A percentile compares a stretch with the other conserved stretches of the same genome.
These are phyloP conservation scores for Panagrolaimus sp. DNA, from an alignment of 1,140 invertebrate species.

Conservation along the genomic window DNA sequence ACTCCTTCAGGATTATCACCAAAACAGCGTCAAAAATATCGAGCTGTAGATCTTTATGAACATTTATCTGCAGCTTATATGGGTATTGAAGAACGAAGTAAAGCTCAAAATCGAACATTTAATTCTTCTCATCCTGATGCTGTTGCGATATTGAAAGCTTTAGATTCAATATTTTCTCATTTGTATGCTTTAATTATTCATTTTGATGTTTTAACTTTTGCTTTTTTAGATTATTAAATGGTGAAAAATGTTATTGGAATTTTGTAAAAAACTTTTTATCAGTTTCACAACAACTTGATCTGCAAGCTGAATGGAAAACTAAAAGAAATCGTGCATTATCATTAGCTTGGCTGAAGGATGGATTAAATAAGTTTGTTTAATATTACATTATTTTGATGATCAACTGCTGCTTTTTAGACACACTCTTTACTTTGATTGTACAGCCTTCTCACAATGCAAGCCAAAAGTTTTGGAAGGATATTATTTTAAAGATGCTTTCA, in stretches of 20 bases:
- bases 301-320: background rate
- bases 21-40: background rate
- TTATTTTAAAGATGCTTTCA: background rate
- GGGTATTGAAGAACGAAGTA: background rate
- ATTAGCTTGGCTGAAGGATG: constrained; percentile 2
- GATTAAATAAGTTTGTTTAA: constrained; percentile 8
- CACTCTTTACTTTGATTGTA: background rate
- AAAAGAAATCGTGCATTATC: background rate
- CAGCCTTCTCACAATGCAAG: background rate
- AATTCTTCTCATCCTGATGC: constrained; percentile 6
- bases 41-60: background rate
- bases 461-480: background rate
- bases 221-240: background rate
- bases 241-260: constrained; percentile 7
- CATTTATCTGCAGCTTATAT: background rate
- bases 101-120: background rate
- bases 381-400: background rate
- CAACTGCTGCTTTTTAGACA: background rate
- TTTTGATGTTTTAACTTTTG: background rate
- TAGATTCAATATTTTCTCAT: constrained; percentile 2
- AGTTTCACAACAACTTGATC: background rate
- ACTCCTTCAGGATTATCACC: background rate
- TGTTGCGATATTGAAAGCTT: background rate
- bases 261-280: constrained; percentile 8
- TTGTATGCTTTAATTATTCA: background rate